Evolutionary conservation across 2,888 invertebrate species (phyloP), one percentile per base, ranked within the genome.

Genomic region (Serripes groenlandicus): DNA sequence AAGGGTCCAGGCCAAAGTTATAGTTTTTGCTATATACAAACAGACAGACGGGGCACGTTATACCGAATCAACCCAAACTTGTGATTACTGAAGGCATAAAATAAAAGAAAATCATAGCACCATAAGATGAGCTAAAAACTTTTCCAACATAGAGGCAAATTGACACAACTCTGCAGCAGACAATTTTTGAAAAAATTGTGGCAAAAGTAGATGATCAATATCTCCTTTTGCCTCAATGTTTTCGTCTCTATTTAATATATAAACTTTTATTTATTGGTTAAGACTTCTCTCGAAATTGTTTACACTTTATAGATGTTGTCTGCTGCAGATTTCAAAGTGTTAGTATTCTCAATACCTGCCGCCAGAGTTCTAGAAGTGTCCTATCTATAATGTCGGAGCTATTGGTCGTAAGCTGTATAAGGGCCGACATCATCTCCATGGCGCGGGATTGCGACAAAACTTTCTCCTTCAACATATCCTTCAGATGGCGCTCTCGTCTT

Each of bases 381-480:
- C 69, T 52, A 74, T 86, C 86, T 30, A 83, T 62, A 34, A 86
- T 75, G 42, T 81, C 83, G 3, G 80, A 32, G 70, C 78, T 83
- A 54, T 81, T 78, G 5, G 75, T 69, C 4, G 78, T 80, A 2
- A 83, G 58, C 64, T 86, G 75, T 32, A 80, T 62, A 23, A 86
- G 52, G 7, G 83, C 80, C 11, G 80, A 75, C 42, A 81, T 83
- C 80, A 86, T 83, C 4, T 78, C 78, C 34, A 68, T 68, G 49
- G 78, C 54, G 32, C 54, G 62, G 1, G 72, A 72, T 21, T 76
- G 77, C 7, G 62, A 54, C 3, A 60, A 32, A 11, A 78, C 78
- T 32, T 75, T 78, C 30, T 81, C 68, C 26, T 76, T 83, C 21
- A 86, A 70, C 83, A 86, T 72, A 23, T 78, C 73, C 60, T 78